phyloP scores from a whole-genome alignment of 2,113 vertebrate species.

The Xenus cinereus region DNA sequence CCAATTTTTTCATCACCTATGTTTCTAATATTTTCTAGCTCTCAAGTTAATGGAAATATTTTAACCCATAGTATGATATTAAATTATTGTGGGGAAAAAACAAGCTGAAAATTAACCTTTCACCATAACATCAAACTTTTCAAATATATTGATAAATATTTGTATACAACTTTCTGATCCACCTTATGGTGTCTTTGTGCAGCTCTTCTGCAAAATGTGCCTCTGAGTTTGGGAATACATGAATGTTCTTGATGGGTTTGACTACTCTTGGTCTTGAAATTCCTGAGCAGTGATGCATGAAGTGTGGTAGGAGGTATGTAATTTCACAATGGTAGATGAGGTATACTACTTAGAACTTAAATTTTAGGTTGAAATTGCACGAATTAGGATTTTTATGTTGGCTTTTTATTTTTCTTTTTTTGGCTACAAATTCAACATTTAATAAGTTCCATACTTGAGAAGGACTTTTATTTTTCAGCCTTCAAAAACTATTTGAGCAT shows the following conservation, averaged over 20 bases:
- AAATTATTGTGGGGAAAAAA: background rate
- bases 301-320: conserved; percentile 8
- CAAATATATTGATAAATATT: background rate
- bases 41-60: background rate
- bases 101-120: background rate
- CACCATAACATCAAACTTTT: background rate
- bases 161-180: background rate
- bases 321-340: conserved; percentile 42
- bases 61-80: background rate
- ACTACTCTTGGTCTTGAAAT: conserved; percentile 4
- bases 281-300: background rate
- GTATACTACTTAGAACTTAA: background rate
- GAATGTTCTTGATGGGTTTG: background rate
- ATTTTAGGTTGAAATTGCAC: conserved; percentile 18
- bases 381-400: conserved; percentile 44
- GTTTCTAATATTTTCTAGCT: background rate
- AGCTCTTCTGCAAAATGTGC: background rate
- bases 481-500: background rate
- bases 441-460: conserved; percentile 29
- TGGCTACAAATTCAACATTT: background rate
- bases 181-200: background rate
- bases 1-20: background rate
- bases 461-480: background rate
- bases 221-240: background rate
- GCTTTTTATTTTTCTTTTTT: background rate